Evolutionary conservation across 2,113 vertebrate genomes (phyloP), one percentile per base, ranked within the genome.

Genomic region (Synodontis membranacea): DNA sequence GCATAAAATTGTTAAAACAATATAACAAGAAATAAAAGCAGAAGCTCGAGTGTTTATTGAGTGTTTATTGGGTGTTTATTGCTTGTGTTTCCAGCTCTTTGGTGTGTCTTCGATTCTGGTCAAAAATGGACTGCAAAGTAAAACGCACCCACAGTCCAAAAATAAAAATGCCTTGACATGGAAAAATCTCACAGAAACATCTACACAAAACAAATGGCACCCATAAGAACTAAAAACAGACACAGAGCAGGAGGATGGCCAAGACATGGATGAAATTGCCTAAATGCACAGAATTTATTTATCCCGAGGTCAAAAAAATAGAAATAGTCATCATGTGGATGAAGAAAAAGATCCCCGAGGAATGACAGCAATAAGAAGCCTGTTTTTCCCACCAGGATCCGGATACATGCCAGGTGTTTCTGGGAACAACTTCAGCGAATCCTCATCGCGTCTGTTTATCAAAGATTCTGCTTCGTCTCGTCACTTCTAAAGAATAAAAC

Each of bases 331-430:
- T 62, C 60, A 72, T 50, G 28, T 19, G 44, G 70, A 74, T 7
- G 44, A 6, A 48, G 3, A 78, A 50, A 8, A 46, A 31, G 31
- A 5, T 15, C 46, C 25, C 42, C 23, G 6, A 14, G 72, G 72
- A 46, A 46, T 28, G n/a, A 14, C 42, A 28, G 42, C 10, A 28
- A 50, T 31, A 17, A 4, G 8, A 17, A 76, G 64, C n/a, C 48
- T 68, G 84, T 34, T 42, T 88, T 88, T 86, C 84, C 87, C 58
- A 83, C 54, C 42, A 37, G 0, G 23, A 80, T 64, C 42, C 48
- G 0, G 23, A 80, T 34, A 37, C 74, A 42, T 68, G 46, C 37
- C 84, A 86, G 80, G 70, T 79, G 64, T 79, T 81, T 58, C 62
- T 85, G 72, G 54, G 50, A 80, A 86, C 8, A 83, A 72, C 82